Evolutionary conservation across 2,888 invertebrate species (phyloP), one percentile per base, ranked within the genome.

Genomic region (Heliconius ismenius): DNA sequence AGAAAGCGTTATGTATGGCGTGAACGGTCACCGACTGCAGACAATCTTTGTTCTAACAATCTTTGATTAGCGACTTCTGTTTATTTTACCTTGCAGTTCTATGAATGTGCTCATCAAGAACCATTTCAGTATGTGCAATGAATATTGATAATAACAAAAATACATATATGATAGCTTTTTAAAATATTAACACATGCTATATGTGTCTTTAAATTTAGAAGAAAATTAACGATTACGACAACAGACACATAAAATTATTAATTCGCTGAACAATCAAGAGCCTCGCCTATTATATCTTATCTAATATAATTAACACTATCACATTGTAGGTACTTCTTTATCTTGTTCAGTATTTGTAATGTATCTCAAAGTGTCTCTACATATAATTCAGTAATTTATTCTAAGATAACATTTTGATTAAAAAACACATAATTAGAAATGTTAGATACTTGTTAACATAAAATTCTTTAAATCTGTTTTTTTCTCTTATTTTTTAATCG

Each of bases 1-100:
- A 91, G 90, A 92, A 88, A 89, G 85, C 88, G 89, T 88, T 89
- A 88, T 86, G 85, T 85, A 85, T 84, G 80, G 83, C 85, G 86
- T 84, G 85, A 85, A 84, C 86, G 86, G 87, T 84, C 86, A 87
- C 85, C 82, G 84, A 86, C 84, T 85, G 84, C 80, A 78, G 83
- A 81, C 83, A 83, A 81, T 81, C 81, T 81, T 83, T 76, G 84
- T 83, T 84, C 86, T 85, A 87, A 87, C 85, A 89, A n/a, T n/a
- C 86, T 85, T 82, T 81, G 79, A 83, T 84, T 84, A 79, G 84
- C 83, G 82, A 82, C 84, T 86, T 86, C 85, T 84, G 80, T 79
- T 82, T 84, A 82, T 82, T 80, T 81, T 80, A 80, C 81, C 78
- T 36, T 77, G 68, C 76, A 79, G 63, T 75, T 54, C 67, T 77